Base-by-base conservation (phyloP, 2,113 vertebrate species). In the Chunga burmeisteri region DNA sequence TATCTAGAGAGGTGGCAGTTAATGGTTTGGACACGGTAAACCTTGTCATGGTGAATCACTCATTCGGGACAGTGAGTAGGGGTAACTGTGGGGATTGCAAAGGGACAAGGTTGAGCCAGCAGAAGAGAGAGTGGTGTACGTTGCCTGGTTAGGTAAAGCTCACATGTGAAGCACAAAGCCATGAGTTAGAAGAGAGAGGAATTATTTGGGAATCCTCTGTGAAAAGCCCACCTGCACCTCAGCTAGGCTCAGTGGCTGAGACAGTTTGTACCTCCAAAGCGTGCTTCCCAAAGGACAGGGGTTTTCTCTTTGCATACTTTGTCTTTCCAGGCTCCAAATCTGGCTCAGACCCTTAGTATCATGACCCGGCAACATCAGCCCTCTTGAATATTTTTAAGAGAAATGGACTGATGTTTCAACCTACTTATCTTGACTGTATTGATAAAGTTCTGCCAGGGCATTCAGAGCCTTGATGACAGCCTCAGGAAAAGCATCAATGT, bases 401-500 rank as follows among this genome's bases (percentile, higher is more conserved):
- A 87, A 62, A 38, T 4, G 20, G 4, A 6, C 6, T 26, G 19
- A 10, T 61, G 65, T 70, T 23, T 71, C 22, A 50, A 72, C 7
- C 15, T 61, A 38, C 11, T 74, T 58, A 68, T 11, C 34, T 53
- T 68, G 47, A 17, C 26, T 0, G 0, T 46, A 21, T 17, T 0
- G 2, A 25, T 53, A 62, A 78, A 79, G 32, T 11, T 67, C n/a
- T 86, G 8, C 25, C n/a, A 85, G 16, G 11, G 3, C 13, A 40
- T 55, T 77, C 19, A 30, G 67, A 25, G 22, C 20, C 65, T 71
- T 74, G 12, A 8, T 71, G 56, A 40, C 2, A 1, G 27, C 40
- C 26, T 50, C 13, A 12, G 74, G 47, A 75, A 66, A 78, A 8
- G 13, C 4, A 46, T n/a, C 18, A 42, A 40, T 22, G 9, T 70